A percentile compares a stretch with the other conserved stretches of the same genome.
Conservation (phyloP, 2,113 vertebrate species). For the Sisor rabdophorus region DNA sequence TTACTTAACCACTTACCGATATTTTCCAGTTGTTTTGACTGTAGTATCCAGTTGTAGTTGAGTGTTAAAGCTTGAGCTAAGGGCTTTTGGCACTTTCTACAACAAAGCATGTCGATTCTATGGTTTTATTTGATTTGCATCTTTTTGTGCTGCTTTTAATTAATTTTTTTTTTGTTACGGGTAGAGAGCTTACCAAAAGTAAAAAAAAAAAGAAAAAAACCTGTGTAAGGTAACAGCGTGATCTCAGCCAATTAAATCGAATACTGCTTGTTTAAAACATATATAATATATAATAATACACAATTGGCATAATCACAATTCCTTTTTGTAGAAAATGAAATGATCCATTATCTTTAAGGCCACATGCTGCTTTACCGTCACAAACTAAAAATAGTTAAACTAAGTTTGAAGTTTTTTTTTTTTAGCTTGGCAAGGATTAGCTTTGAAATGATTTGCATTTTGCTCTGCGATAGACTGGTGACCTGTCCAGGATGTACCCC, state of each 20-base stretch:
- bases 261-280: constrained; percentile 36
- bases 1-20: constrained; percentile 21
- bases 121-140: constrained; percentile 21
- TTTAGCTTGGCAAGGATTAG: not conserved
- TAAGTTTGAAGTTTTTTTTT: constrained; percentile 22
- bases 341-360: constrained; percentile 22
- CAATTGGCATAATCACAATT: constrained; percentile 17
- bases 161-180: not conserved
- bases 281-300: too few species aligned
- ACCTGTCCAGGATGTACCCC: too few species aligned
- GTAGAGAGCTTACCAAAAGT: not conserved
- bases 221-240: constrained; percentile 28
- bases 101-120: not conserved
- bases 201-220: constrained; percentile 4
- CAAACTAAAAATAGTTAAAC: not conserved
- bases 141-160: constrained; percentile 11
- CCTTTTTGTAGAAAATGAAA: constrained; percentile 35
- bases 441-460: constrained; percentile 32
- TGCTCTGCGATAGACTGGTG: too few species aligned
- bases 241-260: constrained; percentile 42
- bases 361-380: constrained; percentile 1
- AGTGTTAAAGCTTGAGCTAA: constrained; percentile 18
- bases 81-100: constrained; percentile 27
- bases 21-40: constrained; percentile 19
- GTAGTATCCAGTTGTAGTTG: constrained; percentile 16